phyloP scores from a whole-genome alignment of 2,113 vertebrate species.

The Dissostichus mawsoni region DNA sequence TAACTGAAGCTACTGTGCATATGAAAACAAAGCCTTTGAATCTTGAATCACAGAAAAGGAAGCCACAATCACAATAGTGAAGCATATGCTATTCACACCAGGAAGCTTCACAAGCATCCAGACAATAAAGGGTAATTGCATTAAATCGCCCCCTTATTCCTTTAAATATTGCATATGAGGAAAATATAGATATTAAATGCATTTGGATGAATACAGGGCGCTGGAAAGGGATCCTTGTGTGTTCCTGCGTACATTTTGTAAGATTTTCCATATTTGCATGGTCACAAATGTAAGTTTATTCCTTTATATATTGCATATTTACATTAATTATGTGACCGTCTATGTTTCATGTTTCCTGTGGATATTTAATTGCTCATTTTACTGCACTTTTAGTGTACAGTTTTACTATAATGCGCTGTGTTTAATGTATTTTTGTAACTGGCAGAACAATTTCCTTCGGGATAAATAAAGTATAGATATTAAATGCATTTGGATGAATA shows the following conservation, averaged over 20 bases:
- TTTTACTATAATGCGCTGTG: too few relatives aligned
- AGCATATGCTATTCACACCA: neutral
- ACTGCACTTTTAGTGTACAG: too few relatives aligned
- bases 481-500: conserved; percentile 26
- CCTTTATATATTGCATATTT: neutral
- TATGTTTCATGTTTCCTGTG: too few relatives aligned
- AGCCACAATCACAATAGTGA: neutral
- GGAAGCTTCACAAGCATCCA: conserved; percentile 13
- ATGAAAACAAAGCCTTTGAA: too few relatives aligned
- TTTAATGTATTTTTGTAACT: too few relatives aligned
- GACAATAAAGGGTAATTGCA: neutral
- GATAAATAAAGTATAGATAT: neutral
- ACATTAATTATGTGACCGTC: too few relatives aligned
- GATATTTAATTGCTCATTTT: too few relatives aligned
- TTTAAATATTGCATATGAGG: too few relatives aligned
- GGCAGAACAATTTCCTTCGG: too few relatives aligned
- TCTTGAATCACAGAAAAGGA: neutral
- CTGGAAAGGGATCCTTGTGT: neutral
- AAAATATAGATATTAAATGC: conserved; percentile 14
- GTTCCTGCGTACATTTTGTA: conserved; percentile 4
- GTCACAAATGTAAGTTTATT: conserved; percentile 10
- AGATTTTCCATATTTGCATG: neutral
- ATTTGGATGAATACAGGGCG: conserved; percentile 12
- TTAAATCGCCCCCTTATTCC: neutral
- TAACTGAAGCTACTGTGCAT: too few relatives aligned